Conservation (phyloP, 2,888 invertebrate species). For the Capitulum mitella region DNA sequence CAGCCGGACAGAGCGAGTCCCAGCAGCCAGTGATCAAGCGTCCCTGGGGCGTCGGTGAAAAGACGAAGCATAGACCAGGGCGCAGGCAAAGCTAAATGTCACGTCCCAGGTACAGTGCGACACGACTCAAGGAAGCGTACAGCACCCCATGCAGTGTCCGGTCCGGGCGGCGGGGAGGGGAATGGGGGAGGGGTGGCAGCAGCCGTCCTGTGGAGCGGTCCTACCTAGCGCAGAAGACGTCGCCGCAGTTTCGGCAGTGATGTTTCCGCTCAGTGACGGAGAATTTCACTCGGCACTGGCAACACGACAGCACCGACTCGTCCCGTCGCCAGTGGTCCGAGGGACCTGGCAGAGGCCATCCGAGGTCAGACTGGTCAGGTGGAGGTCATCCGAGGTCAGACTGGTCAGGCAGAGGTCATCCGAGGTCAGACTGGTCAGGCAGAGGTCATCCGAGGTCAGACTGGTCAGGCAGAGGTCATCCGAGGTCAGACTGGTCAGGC, state of each 20-base stretch:
- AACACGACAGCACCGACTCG: conserved; percentile 85
- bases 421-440: neutral
- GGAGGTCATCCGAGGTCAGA: neutral
- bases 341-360: conserved; percentile 38
- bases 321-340: conserved; percentile 97
- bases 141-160: too few species aligned
- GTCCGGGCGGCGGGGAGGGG: too few species aligned
- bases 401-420: neutral
- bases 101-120: too few species aligned
- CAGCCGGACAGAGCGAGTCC: too few species aligned
- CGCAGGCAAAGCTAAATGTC: too few species aligned
- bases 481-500: neutral
- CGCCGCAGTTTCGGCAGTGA: conserved; percentile 96
- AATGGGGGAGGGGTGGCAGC: neutral
- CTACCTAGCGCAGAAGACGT: conserved; percentile 89
- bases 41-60: too few species aligned
- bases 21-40: too few species aligned
- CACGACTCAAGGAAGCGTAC: too few species aligned
- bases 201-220: conserved; percentile 35
- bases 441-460: neutral
- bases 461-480: neutral
- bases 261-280: conserved; percentile 89
- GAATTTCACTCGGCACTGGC: conserved; percentile 78
- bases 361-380: too few species aligned
- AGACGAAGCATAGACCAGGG: too few species aligned